phyloP scores from a whole-genome alignment of 2,888 invertebrate genomes.

The Luperina testacea region DNA sequence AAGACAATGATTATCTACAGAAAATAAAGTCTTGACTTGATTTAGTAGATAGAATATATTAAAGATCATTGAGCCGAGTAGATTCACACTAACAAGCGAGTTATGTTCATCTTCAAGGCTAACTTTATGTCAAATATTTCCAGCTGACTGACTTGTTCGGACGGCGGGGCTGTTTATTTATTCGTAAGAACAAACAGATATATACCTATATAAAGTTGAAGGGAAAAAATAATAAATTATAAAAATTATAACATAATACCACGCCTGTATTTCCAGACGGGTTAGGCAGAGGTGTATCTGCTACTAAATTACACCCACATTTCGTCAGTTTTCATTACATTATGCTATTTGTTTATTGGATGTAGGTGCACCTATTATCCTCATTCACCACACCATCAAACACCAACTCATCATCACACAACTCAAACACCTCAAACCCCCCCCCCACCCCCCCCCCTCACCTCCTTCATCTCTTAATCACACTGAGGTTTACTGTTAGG shows the following conservation, averaged over 20 bases:
- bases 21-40: constrained; percentile 29
- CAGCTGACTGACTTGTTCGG: constrained; percentile 22
- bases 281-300: neutral
- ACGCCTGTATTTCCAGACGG: neutral
- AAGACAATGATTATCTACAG: neutral
- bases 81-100: constrained; percentile 7
- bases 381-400: too few species aligned
- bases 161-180: neutral
- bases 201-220: too few species aligned
- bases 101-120: constrained; percentile 23
- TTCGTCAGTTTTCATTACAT: neutral
- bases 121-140: constrained; percentile 46
- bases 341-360: neutral
- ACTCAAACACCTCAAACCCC: too few species aligned
- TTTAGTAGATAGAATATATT: constrained; percentile 23
- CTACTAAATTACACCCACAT: too few species aligned
- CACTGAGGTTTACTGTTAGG: neutral
- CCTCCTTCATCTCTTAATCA: too few species aligned
- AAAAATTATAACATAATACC: neutral
- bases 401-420: too few species aligned
- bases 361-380: neutral
- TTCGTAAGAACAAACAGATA: neutral
- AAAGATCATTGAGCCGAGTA: constrained; percentile 22
- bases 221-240: too few species aligned
- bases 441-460: too few species aligned